phyloP scores from a whole-genome alignment of 2,888 invertebrate species.

The Deilephila porcellus region DNA sequence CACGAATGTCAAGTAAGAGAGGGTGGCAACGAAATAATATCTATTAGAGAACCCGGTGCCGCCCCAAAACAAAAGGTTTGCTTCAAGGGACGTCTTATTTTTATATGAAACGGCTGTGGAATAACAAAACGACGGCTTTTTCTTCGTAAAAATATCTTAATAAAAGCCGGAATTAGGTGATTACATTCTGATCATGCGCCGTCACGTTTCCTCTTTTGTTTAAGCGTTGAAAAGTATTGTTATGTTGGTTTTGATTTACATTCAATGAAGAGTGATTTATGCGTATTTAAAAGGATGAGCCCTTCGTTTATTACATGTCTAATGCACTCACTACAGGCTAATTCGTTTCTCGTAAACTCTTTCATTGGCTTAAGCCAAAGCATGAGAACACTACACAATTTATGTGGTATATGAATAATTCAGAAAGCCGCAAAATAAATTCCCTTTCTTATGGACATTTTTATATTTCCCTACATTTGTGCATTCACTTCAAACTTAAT shows the following conservation, averaged over 20 bases:
- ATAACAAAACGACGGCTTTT: slow-evolving; percentile 74
- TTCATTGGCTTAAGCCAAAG: background rate
- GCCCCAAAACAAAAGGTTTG: slow-evolving; percentile 76
- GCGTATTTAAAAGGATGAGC: slow-evolving; percentile 67
- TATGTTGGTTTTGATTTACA: slow-evolving; percentile 71
- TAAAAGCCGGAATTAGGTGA: slow-evolving; percentile 74
- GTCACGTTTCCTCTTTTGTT: slow-evolving; percentile 71
- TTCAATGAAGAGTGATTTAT: slow-evolving; percentile 67
- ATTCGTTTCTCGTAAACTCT: slow-evolving; percentile 15
- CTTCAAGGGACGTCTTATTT: slow-evolving; percentile 79
- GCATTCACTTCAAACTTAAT: slow-evolving; percentile 83
- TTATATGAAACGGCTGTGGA: slow-evolving; percentile 76
- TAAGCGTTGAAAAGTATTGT: slow-evolving; percentile 62
- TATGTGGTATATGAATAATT: slow-evolving; percentile 36
- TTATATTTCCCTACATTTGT: slow-evolving; percentile 81
- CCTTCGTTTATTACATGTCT: slow-evolving; percentile 51
- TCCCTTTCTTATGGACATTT: slow-evolving; percentile 66
- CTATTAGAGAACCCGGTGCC: slow-evolving; percentile 66
- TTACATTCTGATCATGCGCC: slow-evolving; percentile 80
- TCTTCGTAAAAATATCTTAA: slow-evolving; percentile 80
- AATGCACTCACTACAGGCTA: slow-evolving; percentile 34
- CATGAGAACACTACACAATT: background rate
- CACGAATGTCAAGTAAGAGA: slow-evolving; percentile 78
- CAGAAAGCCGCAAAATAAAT: slow-evolving; percentile 58
- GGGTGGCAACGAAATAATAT: slow-evolving; percentile 69